A percentile compares a stretch with the other conserved stretches of the same genome.
phyloP scores from a whole-genome alignment of 2,113 vertebrate genomes.

The Gadus macrocephalus region DNA sequence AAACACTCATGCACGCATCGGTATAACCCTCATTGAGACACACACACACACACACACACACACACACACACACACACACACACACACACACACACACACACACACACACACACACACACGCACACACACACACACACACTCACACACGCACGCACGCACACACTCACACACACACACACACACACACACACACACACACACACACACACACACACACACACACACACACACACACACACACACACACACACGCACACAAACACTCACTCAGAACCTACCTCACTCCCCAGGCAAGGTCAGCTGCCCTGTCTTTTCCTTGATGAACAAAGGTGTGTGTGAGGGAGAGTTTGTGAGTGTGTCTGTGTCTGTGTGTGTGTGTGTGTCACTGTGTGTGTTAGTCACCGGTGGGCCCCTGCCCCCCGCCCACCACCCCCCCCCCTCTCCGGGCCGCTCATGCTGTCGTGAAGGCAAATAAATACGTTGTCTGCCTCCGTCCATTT shows the following conservation, averaged over 20 bases:
- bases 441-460: conserved; percentile 25
- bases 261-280: background rate
- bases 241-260: background rate
- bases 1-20: background rate
- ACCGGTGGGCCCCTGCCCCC: background rate
- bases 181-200: background rate
- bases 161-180: conserved; percentile 6
- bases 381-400: background rate
- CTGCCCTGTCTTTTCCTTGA: conserved; percentile 19
- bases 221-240: no score
- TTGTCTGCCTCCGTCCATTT: conserved; percentile 26
- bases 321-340: background rate
- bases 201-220: conserved; percentile 1
- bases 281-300: conserved; percentile 36
- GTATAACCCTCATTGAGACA: background rate
- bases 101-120: no score
- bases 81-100: background rate
- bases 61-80: background rate
- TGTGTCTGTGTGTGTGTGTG: background rate
- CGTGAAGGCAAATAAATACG: conserved; percentile 48
- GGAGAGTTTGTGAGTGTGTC: background rate
- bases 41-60: conserved; percentile 9
- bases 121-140: no score
- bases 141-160: background rate
- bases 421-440: conserved; percentile 5